Evolutionary conservation across 2,888 invertebrate species (phyloP).

Genomic region (Chrysolina americana): DNA sequence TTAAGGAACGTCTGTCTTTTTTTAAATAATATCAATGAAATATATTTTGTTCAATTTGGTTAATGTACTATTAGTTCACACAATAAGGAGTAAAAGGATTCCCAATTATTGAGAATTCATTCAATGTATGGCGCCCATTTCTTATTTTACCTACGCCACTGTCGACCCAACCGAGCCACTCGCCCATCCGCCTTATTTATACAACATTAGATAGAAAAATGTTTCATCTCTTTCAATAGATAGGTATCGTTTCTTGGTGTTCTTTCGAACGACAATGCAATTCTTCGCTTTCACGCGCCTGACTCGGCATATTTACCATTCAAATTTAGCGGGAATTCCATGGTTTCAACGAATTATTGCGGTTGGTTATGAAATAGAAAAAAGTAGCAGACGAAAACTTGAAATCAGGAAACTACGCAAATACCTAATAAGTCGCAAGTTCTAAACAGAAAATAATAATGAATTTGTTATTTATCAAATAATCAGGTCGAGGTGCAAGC

Average conservation of each 20-base stretch:
- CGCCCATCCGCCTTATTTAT: conserved; percentile 50
- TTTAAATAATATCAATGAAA: no score
- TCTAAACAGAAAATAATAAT: no score
- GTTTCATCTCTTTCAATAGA: conserved; percentile 48
- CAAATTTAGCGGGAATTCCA: conserved; percentile 48
- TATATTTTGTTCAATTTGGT: no score
- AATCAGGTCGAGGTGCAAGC: no score
- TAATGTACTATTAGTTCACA: no score
- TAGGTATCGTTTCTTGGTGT: conserved; percentile 54
- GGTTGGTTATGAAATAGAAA: not conserved
- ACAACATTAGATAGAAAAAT: conserved; percentile 51
- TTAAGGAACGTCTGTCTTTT: no score
- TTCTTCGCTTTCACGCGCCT: conserved; percentile 54
- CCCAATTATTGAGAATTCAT: no score
- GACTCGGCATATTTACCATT: conserved; percentile 56
- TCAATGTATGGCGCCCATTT: no score
- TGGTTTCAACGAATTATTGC: conserved; percentile 29
- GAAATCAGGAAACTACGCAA: not conserved
- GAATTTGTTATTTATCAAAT: no score
- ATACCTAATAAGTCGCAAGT: no score
- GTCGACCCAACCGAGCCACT: conserved; percentile 26
- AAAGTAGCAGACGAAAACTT: not conserved
- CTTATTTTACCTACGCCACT: conserved; percentile 29
- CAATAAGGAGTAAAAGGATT: no score
- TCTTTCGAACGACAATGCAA: conserved; percentile 54